A percentile compares a stretch with the other conserved stretches of the same genome.
Evolutionary conservation across 2,888 invertebrate species (phyloP).

Genomic region (Luperina testacea): DNA sequence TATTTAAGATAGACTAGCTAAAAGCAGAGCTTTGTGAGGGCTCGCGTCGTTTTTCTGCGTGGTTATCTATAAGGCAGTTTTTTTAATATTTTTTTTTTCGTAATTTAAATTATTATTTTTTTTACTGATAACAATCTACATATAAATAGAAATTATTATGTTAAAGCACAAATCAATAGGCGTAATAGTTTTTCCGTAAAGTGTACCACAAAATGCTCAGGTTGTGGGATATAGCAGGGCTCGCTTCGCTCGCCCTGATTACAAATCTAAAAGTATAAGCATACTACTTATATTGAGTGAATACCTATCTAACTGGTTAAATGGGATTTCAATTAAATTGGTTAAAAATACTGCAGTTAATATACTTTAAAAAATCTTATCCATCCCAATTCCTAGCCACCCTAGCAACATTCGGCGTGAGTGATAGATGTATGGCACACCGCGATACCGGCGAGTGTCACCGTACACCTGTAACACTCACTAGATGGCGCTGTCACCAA

Average conservation of each 20-base stretch:
- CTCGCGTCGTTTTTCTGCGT: no score
- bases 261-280: background rate
- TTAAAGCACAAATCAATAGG: no score
- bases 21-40: no score
- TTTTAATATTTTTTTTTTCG: no score
- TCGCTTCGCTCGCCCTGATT: no score
- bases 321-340: background rate
- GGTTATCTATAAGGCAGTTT: no score
- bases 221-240: no score
- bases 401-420: constrained; percentile 62
- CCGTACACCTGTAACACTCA: constrained; percentile 53
- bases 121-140: no score
- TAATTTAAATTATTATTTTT: no score
- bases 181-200: no score
- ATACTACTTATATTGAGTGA: background rate
- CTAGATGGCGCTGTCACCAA: constrained; percentile 54
- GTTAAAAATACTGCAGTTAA: background rate
- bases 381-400: constrained; percentile 39
- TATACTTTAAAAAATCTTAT: background rate
- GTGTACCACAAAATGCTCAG: no score
- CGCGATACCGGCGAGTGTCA: constrained; percentile 69
- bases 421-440: constrained; percentile 76
- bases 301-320: background rate
- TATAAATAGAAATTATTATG: no score
- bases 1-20: background rate